Conservation (phyloP, 2,888 invertebrate genomes). For the Tetragonisca angustula region DNA sequence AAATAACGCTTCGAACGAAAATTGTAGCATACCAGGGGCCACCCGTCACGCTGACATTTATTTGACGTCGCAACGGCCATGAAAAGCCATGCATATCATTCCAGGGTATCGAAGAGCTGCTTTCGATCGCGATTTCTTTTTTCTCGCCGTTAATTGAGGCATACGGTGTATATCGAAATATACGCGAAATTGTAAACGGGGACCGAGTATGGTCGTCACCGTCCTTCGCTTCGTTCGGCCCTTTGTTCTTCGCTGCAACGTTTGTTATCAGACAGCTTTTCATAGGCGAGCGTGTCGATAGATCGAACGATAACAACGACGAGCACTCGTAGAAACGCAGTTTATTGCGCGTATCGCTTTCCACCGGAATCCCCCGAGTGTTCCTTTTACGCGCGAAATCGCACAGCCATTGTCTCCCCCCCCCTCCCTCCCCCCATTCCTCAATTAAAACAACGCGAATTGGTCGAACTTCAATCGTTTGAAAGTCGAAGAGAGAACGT, state of each 20-base stretch:
- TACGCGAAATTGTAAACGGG: not conserved
- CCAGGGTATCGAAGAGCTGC: not conserved
- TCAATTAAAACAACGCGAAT: conserved; percentile 1
- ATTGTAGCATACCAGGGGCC: not conserved
- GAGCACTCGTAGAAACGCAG: not conserved
- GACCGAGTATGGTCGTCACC: not conserved
- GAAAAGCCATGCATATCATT: not conserved
- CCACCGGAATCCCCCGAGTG: not conserved
- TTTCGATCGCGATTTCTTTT: not conserved
- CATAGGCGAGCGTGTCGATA: conserved; percentile 25
- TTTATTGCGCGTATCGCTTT: conserved; percentile 3
- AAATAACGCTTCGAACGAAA: not conserved
- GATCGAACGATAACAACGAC: conserved; percentile 14
- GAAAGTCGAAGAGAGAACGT: not conserved
- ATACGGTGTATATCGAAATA: not conserved
- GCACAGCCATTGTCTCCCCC: not conserved
- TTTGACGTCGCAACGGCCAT: not conserved
- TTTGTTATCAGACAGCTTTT: conserved; percentile 29
- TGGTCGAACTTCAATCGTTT: not conserved
- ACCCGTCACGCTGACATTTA: not conserved
- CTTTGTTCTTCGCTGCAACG: conserved; percentile 11
- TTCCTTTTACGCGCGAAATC: not conserved
- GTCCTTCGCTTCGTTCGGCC: not conserved
- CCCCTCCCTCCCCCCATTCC: not conserved
- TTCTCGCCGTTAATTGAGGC: not conserved